Evolutionary conservation across 1,140 invertebrate species (phyloP).

Genomic region (Samia ricini): DNA sequence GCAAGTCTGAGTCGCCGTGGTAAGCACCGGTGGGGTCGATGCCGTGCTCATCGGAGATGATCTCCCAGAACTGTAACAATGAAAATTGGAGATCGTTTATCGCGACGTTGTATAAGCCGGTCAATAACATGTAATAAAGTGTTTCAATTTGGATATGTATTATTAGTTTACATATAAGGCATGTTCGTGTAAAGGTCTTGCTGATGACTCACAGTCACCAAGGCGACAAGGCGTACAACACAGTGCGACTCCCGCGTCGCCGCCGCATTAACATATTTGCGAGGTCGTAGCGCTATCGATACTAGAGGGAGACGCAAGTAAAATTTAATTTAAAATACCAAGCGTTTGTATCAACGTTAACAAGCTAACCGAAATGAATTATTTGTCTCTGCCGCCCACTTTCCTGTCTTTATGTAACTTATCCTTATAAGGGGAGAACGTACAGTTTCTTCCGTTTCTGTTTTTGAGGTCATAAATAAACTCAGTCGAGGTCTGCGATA

Average conservation of each 20-base stretch:
- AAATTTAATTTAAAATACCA: conserved; percentile 14
- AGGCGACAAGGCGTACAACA: conserved; percentile 21
- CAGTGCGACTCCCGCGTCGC: conserved; percentile 14
- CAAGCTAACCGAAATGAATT: conserved; percentile 16
- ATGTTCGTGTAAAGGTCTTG: not conserved
- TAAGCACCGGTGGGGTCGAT: conserved; percentile 91
- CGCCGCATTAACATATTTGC: conserved; percentile 26
- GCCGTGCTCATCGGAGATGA: conserved; percentile 94
- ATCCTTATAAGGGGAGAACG: conserved; percentile 41
- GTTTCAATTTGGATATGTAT: not conserved
- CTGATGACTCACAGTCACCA: conserved; percentile 23
- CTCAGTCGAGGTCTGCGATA: conserved; percentile 19
- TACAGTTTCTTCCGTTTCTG: conserved; percentile 13
- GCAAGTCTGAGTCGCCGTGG: conserved; percentile 89
- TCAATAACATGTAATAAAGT: not conserved
- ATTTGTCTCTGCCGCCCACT: conserved; percentile 15
- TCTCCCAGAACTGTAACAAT: conserved; percentile 92
- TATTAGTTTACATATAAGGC: not conserved
- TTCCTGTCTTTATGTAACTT: conserved; percentile 36
- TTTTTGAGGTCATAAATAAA: conserved; percentile 34
- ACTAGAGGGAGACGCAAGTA: not conserved
- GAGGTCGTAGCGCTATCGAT: conserved; percentile 26
- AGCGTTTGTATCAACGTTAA: conserved; percentile 6
- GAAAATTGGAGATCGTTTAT: conserved; percentile 13
- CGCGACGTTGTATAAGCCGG: not conserved